Percentiles rank a stretch among this genome's conserved stretches.
Evolutionary conservation across 1,140 invertebrate genomes (phyloP).

Genomic region (Drosophila kikkawai): DNA sequence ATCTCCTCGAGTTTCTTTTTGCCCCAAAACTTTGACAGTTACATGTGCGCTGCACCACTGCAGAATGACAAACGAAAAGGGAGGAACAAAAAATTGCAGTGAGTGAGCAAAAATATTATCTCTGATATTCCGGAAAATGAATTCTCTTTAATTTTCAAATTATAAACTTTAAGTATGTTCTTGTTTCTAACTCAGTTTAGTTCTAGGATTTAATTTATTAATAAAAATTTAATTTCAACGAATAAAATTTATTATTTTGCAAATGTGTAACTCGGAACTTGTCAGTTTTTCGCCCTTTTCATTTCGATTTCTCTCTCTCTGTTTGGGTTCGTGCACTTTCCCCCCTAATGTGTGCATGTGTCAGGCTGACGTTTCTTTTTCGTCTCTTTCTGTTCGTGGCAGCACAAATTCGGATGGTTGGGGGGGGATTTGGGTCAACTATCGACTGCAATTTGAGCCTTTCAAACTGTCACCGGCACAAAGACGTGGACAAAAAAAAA

Average conservation of each 20-base stretch:
- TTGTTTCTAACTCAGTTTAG: background rate
- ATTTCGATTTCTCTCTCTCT: slow-evolving; percentile 16
- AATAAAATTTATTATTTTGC: background rate
- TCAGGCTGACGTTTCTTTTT: slow-evolving; percentile 27
- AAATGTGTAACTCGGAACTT: background rate
- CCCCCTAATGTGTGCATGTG: slow-evolving; percentile 17
- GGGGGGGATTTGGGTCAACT: slow-evolving; percentile 71
- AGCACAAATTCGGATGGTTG: slow-evolving; percentile 23
- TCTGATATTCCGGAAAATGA: background rate
- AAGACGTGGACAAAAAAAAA: slow-evolving; percentile 4
- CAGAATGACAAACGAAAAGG: slow-evolving; percentile 57
- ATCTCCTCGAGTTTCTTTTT: slow-evolving; percentile 42
- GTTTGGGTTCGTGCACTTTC: slow-evolving; percentile 12
- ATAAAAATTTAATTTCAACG: no score
- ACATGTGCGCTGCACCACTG: slow-evolving; percentile 60
- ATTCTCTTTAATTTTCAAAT: background rate
- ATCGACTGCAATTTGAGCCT: slow-evolving; percentile 74
- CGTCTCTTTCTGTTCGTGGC: slow-evolving; percentile 59
- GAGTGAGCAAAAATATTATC: slow-evolving; percentile 41
- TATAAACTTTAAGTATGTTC: background rate
- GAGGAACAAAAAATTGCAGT: slow-evolving; percentile 23
- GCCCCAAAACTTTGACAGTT: slow-evolving; percentile 62
- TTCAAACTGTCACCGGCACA: slow-evolving; percentile 67
- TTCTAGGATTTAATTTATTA: no score
- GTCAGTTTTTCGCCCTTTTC: background rate